Conservation (phyloP, 2,797 vertebrate genomes). For the Galagoides demidoff region DNA sequence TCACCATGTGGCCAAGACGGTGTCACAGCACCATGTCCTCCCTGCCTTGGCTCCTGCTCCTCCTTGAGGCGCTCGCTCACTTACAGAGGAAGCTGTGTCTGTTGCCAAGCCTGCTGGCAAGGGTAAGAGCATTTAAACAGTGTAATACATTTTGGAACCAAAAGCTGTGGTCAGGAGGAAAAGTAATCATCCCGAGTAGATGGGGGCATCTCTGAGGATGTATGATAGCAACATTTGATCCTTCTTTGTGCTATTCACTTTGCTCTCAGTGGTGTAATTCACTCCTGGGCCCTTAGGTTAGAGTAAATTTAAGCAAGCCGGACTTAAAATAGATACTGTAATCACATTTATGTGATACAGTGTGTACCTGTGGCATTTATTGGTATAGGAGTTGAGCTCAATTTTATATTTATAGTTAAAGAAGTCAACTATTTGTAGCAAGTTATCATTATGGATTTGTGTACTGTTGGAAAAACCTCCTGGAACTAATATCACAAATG, state of each 20-base stretch:
- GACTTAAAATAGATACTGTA: background rate
- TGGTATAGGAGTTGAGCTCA: background rate
- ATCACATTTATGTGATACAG: background rate
- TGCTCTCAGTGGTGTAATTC: background rate
- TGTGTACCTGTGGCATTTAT: background rate
- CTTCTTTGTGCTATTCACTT: background rate
- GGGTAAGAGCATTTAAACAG: background rate
- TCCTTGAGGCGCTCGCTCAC: background rate
- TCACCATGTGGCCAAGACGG: background rate
- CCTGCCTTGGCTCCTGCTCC: background rate
- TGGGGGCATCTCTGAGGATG: conserved; percentile 2
- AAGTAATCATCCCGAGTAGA: conserved; percentile 20
- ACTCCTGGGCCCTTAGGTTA: background rate
- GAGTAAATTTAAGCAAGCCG: background rate
- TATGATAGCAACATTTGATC: background rate
- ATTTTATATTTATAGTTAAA: background rate
- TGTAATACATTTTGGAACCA: conserved; percentile 35
- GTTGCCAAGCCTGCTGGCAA: conserved; percentile 48
- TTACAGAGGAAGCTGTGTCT: conserved; percentile 6
- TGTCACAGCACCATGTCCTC: background rate
- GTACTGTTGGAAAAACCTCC: conserved; percentile 61
- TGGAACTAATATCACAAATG: conserved; percentile 66
- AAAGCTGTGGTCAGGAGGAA: conserved; percentile 54
- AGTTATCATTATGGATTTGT: conserved; percentile 56
- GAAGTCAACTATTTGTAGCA: background rate